Percentiles rank a stretch among this genome's conserved stretches.
phyloP scores from a whole-genome alignment of 2,797 vertebrate genomes.

The Semotilus atromaculatus region DNA sequence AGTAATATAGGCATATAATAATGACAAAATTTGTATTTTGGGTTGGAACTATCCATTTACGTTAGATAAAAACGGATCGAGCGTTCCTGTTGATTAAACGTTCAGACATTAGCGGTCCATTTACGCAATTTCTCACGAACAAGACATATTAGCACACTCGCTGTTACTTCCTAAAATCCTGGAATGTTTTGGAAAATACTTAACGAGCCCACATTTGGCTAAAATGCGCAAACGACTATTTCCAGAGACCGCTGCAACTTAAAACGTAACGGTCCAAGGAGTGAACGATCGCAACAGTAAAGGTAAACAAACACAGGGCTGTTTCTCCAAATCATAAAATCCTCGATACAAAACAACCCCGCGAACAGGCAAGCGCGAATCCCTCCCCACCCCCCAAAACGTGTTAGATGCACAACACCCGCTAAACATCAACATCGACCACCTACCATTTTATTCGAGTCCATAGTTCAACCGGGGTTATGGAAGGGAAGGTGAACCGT shows the following conservation, averaged over 20 bases:
- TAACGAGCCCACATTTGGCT: background rate
- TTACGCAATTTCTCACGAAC: constrained; percentile 1
- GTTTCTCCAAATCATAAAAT: background rate
- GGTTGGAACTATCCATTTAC: background rate
- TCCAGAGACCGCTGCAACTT: background rate
- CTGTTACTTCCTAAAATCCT: background rate
- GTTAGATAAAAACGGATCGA: background rate
- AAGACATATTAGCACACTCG: background rate
- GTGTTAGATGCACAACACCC: constrained; percentile 3
- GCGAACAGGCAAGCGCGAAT: constrained; percentile 17
- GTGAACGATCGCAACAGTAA: background rate
- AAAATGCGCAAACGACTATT: constrained; percentile 11
- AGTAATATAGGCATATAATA: background rate
- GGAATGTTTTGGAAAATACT: constrained; percentile 7
- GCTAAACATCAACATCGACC: constrained; percentile 1
- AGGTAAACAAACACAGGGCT: background rate
- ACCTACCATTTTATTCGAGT: constrained; percentile 83
- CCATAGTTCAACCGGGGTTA: constrained; percentile 66
- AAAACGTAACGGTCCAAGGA: background rate
- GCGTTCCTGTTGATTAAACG: background rate
- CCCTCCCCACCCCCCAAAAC: constrained; percentile 21
- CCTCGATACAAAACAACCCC: constrained; percentile 37
- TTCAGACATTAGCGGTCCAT: background rate
- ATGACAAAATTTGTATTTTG: background rate
- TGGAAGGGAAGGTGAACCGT: constrained; percentile 10